These are phyloP conservation scores for Ateles fusciceps DNA, from an alignment of 2,797 vertebrate genomes.

Conservation along the genomic window DNA sequence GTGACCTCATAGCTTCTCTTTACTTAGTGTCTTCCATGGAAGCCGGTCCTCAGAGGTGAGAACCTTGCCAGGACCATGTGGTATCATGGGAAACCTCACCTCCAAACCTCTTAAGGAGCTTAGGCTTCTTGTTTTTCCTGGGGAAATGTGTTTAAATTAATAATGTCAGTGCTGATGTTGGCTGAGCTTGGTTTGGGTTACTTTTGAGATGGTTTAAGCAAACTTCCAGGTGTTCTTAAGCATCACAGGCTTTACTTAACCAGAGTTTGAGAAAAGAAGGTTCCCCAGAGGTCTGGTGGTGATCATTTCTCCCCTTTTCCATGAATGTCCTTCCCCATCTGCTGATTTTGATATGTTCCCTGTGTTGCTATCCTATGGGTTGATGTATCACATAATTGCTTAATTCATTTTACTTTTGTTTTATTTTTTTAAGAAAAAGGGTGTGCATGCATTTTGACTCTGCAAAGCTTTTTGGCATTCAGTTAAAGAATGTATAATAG, in stretches of 20 bases:
- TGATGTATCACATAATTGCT: neutral
- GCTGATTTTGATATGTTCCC: neutral
- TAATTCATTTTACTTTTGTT: slow-evolving; percentile 21
- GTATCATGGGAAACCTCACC: neutral
- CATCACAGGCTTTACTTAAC: neutral
- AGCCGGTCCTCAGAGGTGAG: neutral
- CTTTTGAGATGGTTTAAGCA: neutral
- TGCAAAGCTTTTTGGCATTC: neutral
- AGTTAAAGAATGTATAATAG: neutral
- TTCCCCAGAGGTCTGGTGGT: neutral
- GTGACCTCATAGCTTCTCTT: neutral
- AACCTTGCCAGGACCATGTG: neutral
- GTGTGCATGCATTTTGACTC: neutral
- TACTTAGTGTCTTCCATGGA: neutral
- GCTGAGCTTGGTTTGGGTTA: neutral
- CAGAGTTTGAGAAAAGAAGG: neutral
- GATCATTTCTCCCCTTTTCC: neutral
- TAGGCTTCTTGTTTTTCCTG: neutral
- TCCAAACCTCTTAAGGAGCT: neutral
- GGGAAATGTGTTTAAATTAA: neutral
- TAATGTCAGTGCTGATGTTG: neutral
- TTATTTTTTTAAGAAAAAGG: neutral
- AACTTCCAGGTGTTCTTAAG: neutral
- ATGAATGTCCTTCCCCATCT: neutral
- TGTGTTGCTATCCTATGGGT: neutral